A percentile compares a stretch with the other conserved stretches of the same genome.
These are phyloP conservation scores for Eudemis profundana DNA, from an alignment of 2,888 invertebrate species.

Conservation along the genomic window DNA sequence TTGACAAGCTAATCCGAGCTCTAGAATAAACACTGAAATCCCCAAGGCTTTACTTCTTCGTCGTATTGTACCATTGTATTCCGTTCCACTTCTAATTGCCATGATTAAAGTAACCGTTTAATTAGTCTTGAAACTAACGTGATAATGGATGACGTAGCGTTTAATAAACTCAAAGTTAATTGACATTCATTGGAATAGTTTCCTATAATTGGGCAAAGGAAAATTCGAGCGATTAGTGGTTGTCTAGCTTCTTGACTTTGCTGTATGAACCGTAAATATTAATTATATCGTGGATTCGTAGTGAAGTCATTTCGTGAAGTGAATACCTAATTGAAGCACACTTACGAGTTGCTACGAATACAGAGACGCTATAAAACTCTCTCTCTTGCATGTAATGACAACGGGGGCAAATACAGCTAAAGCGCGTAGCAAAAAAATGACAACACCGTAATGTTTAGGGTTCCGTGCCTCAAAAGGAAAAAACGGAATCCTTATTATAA, in stretches of 20 bases:
- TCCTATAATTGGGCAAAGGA: background rate
- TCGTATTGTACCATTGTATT: constrained; percentile 30
- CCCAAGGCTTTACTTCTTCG: constrained; percentile 29
- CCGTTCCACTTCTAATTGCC: constrained; percentile 28
- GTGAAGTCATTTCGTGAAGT: background rate
- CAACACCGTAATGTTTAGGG: no score
- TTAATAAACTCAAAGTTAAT: constrained; percentile 16
- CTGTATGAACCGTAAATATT: no score
- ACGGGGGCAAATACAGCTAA: no score
- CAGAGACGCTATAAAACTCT: no score
- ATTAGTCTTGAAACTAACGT: constrained; percentile 27
- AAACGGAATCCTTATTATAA: no score
- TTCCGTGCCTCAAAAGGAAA: no score
- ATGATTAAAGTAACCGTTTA: constrained; percentile 34
- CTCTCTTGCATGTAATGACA: no score
- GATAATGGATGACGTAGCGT: constrained; percentile 19
- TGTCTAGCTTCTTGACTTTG: no score
- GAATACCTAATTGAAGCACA: background rate
- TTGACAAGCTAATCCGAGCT: constrained; percentile 4
- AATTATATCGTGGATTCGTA: no score
- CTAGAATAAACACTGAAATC: constrained; percentile 25
- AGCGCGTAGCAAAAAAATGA: no score
- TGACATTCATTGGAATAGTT: constrained; percentile 18
- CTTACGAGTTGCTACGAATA: background rate
- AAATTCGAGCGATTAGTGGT: background rate